Base-by-base conservation (phyloP, 30 jellyfish, hydroid and myxozoan genomes). In the Turritopsis rubra region DNA sequence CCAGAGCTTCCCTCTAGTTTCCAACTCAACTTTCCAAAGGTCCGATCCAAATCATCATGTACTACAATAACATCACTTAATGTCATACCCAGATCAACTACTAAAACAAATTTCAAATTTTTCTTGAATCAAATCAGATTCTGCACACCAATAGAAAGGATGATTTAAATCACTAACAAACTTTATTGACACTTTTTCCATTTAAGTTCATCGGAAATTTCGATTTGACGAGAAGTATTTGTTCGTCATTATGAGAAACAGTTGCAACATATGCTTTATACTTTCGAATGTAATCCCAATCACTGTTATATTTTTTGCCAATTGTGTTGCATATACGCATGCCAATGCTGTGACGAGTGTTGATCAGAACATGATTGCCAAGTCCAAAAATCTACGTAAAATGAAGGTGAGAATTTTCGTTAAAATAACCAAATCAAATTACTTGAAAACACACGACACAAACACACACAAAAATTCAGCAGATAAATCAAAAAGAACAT, bases 321-420 rank as follows among this genome's bases (percentile, higher is more conserved):
- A 90, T 74, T 27, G n/a, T 66, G 75, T 86, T 84, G 30, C 91
- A 70, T 52, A 76, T 86, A 28, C 88, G 29, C 95, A 90, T 86
- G 41, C 97, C 97, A 85, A 90, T 75, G 72, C 97, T 90, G 77
- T 90, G 97, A 29, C 97, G 91, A 30, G 93, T 90, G 26, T 81
- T 28, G 54, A 83, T 81, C 74, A 78, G 21, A 22, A 88, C 54
- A 31, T 86, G 82, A 60, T 90, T 90, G 5, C 97, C 97, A 16
- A 90, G 88, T 18, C 97, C 97, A 77, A 83, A 89, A 22, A 90
- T 82, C 97, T 90, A 1, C 1, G 68, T 19, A 8, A 72, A 8
- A 7, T 5, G 0, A 65, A 54, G 20, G n/a, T 1, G 81, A 19
- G 1, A 72, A 17, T 26, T 70, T 28, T 72, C 60, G 8, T 16